These are phyloP conservation scores for Microtus montanus DNA, from an alignment of 2,113 vertebrate genomes.

Conservation along the genomic window DNA sequence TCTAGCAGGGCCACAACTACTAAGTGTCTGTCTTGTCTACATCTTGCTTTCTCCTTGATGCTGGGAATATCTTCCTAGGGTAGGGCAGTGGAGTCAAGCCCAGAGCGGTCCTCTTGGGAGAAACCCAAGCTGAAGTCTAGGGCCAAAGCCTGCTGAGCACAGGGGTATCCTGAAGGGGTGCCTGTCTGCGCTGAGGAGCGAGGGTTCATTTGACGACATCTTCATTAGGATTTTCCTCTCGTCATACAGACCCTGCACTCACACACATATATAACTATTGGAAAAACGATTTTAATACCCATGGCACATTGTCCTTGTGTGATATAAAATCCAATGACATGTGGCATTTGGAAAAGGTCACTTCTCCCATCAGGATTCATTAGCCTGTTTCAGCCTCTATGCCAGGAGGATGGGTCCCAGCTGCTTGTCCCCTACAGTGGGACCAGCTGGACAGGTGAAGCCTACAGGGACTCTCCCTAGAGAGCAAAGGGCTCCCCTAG, in stretches of 20 bases:
- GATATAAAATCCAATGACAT: conserved; percentile 99
- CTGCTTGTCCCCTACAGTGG: conserved; percentile 70
- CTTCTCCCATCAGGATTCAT: conserved; percentile 93
- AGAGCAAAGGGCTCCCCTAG: conserved; percentile 55
- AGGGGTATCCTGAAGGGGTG: not conserved
- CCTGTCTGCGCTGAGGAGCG: conserved; percentile 20
- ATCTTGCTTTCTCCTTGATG: not conserved
- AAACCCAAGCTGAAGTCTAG: conserved; percentile 29
- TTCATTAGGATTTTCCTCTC: conserved; percentile 80
- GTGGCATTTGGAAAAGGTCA: conserved; percentile 99
- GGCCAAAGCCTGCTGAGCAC: not conserved
- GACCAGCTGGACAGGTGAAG: conserved; percentile 73
- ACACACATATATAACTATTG: conserved; percentile 90
- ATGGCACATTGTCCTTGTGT: conserved; percentile 98
- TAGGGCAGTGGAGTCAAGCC: conserved; percentile 4
- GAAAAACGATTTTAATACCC: conserved; percentile 99
- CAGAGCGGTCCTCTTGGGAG: not conserved
- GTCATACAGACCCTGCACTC: conserved; percentile 74
- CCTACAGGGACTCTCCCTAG: conserved; percentile 63
- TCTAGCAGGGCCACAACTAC: not conserved
- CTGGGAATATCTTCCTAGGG: not conserved
- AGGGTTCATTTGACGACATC: conserved; percentile 70
- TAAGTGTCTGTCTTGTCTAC: not conserved
- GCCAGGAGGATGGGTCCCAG: conserved; percentile 78
- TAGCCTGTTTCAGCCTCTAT: conserved; percentile 85